Percentiles rank a stretch among this genome's conserved stretches.
Conservation (phyloP, 2,888 invertebrate species). For the Brachynemurus nebulosus region DNA sequence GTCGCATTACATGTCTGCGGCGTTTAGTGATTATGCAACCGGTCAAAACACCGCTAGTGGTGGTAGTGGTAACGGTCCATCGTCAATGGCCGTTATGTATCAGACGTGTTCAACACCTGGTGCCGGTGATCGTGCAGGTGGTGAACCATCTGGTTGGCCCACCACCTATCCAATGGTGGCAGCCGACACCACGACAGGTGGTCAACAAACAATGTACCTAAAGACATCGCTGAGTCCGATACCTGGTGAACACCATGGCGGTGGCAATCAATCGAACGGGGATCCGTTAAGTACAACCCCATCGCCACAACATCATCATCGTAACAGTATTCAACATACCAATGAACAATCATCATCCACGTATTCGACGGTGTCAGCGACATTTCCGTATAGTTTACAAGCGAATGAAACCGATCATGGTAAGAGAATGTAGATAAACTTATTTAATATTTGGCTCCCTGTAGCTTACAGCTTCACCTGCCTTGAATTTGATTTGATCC, state of each 20-base stretch:
- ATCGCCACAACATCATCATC: slow-evolving; percentile 4
- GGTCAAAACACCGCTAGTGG: no score
- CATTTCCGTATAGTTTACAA: slow-evolving; percentile 27
- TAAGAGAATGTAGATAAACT: slow-evolving; percentile 27
- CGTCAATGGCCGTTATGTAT: slow-evolving; percentile 18
- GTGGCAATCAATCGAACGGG: not conserved
- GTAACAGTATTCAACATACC: not conserved
- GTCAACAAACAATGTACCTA: slow-evolving; percentile 24
- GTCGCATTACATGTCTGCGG: slow-evolving; percentile 5
- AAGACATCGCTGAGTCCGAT: slow-evolving; percentile 32
- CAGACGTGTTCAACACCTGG: slow-evolving; percentile 27
- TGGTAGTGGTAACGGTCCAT: slow-evolving; percentile 6
- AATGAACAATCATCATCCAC: slow-evolving; percentile 14
- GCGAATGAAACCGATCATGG: slow-evolving; percentile 28
- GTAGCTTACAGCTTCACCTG: no score
- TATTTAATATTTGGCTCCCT: no score
- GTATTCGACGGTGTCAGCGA: slow-evolving; percentile 26
- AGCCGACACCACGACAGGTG: slow-evolving; percentile 24
- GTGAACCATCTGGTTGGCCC: slow-evolving; percentile 26
- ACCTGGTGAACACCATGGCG: slow-evolving; percentile 21
- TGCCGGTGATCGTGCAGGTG: slow-evolving; percentile 26
- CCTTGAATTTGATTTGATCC: no score
- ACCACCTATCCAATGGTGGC: slow-evolving; percentile 23
- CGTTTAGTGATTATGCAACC: slow-evolving; percentile 5
- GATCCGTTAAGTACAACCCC: not conserved